These are phyloP conservation scores for Coptodon rendalli DNA, from an alignment of 2,113 vertebrate genomes.

Conservation along the genomic window DNA sequence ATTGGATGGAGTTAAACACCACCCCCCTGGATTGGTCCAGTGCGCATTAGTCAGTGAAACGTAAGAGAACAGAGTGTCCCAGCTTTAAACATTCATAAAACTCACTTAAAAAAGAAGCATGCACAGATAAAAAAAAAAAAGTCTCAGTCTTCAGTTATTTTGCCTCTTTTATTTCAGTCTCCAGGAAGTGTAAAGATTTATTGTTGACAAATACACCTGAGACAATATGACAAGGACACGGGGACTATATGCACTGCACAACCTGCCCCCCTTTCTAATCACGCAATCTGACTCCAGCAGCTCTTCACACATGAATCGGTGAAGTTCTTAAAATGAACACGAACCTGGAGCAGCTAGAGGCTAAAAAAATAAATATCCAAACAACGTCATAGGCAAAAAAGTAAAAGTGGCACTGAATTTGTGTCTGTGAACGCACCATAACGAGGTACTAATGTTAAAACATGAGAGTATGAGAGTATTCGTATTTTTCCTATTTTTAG, in stretches of 20 bases:
- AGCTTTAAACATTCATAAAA: not conserved
- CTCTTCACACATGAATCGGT: not conserved
- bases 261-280: not conserved
- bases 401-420: not conserved
- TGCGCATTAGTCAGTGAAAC: not conserved
- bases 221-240: not conserved
- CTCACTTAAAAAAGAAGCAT: no score
- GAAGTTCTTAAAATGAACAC: not conserved
- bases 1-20: slow-evolving; percentile 52
- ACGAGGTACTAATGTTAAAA: not conserved
- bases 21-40: slow-evolving; percentile 37
- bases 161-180: not conserved
- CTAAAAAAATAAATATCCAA: slow-evolving; percentile 7
- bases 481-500: not conserved
- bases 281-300: not conserved
- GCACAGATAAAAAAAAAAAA: not conserved
- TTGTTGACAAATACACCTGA: slow-evolving; percentile 8
- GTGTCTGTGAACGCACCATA: not conserved
- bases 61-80: slow-evolving; percentile 46
- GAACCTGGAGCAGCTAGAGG: not conserved
- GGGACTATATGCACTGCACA: not conserved
- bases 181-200: not conserved
- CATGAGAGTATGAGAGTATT: not conserved
- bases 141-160: not conserved
- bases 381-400: not conserved